Evolutionary conservation across 2,113 vertebrate species (phyloP).

Genomic region (Danionella cerebrum): DNA sequence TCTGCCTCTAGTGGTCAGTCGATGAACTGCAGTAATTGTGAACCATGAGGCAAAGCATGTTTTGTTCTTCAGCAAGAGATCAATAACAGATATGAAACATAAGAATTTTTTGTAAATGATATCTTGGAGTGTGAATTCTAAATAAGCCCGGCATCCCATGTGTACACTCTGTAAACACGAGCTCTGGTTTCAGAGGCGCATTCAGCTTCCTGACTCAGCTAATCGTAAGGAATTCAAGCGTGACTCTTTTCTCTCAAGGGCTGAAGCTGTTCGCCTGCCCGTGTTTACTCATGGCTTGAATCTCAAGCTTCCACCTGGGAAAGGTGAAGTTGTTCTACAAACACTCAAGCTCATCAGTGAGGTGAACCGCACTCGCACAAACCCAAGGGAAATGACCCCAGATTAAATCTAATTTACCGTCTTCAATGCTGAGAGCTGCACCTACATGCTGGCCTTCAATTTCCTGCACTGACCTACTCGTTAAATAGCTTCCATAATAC

Average conservation of each 20-base stretch:
- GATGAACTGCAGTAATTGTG: too few species aligned
- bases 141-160: background rate
- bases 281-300: conserved; percentile 29
- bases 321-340: conserved; percentile 24
- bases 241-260: conserved; percentile 7
- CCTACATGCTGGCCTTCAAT: background rate
- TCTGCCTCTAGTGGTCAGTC: too few species aligned
- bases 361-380: background rate
- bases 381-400: conserved; percentile 7
- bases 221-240: conserved; percentile 29
- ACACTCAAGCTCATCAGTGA: background rate
- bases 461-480: background rate
- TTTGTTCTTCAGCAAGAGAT: too few species aligned
- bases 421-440: background rate
- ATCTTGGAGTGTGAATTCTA: background rate
- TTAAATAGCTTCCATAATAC: conserved; percentile 2
- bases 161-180: background rate
- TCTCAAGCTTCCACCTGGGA: conserved; percentile 26
- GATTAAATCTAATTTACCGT: conserved; percentile 24
- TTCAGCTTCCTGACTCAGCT: conserved; percentile 31
- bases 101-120: background rate
- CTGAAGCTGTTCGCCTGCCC: conserved; percentile 23
- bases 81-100: too few species aligned
- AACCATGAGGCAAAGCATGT: too few species aligned
- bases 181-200: conserved; percentile 23